phyloP scores from a whole-genome alignment of 2,888 invertebrate species.

The Nymphalis c-album region DNA sequence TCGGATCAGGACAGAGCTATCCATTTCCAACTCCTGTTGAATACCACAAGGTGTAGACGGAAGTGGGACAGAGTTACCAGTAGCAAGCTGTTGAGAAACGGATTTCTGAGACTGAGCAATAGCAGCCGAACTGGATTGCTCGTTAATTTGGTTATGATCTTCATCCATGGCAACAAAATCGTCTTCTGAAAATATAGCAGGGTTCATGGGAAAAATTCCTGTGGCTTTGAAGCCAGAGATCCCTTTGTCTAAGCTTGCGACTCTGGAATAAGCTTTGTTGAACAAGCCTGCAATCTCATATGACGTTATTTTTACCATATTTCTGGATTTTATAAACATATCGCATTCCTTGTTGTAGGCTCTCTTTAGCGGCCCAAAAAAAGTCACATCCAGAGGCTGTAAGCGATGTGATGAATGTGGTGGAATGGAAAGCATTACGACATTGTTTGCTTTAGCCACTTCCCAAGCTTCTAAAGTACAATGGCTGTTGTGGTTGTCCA shows the following conservation, averaged over 20 bases:
- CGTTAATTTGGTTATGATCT: neutral
- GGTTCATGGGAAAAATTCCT: constrained; percentile 45
- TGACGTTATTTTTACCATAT: too few species aligned
- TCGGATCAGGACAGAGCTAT: too few species aligned
- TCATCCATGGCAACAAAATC: constrained; percentile 24
- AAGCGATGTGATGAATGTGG: neutral
- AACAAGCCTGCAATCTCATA: too few species aligned
- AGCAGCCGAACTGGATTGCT: too few species aligned
- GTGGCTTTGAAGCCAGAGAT: constrained; percentile 38
- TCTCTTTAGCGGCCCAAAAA: neutral
- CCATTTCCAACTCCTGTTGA: too few species aligned
- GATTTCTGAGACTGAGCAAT: too few species aligned
- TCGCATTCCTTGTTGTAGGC: neutral
- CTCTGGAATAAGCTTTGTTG: too few species aligned
- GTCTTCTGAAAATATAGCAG: constrained; percentile 40
- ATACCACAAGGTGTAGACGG: too few species aligned
- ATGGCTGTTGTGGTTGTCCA: neutral
- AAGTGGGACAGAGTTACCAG: too few species aligned
- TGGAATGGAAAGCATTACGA: neutral
- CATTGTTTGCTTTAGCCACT: neutral
- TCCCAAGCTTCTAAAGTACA: neutral
- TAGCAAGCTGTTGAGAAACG: too few species aligned
- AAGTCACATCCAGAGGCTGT: neutral
- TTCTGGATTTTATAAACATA: too few species aligned
- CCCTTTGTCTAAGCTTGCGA: constrained; percentile 36